Conservation (phyloP, 2,113 vertebrate genomes). For the Corvus cornix region DNA sequence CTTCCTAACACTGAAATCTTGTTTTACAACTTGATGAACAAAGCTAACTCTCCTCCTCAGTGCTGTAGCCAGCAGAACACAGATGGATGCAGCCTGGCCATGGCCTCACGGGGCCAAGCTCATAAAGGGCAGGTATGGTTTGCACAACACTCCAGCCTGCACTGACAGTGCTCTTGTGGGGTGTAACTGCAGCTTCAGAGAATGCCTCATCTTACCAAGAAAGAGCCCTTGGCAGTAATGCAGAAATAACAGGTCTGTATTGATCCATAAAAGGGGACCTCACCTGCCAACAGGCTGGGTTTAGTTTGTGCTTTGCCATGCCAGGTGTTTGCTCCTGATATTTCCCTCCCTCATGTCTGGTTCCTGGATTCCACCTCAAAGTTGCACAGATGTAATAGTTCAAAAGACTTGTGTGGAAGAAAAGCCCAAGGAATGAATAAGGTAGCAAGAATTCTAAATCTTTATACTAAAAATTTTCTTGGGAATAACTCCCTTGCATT, state of each 20-base stretch:
- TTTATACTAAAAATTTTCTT: background rate
- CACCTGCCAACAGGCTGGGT: background rate
- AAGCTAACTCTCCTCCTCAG: background rate
- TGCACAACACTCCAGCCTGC: background rate
- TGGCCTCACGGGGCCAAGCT: background rate
- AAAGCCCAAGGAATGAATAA: background rate
- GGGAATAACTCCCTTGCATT: background rate
- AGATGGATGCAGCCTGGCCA: background rate
- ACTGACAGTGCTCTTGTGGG: background rate
- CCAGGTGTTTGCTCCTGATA: background rate
- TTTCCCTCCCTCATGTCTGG: accelerated
- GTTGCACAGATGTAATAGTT: background rate
- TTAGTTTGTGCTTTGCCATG: background rate
- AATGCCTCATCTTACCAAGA: background rate
- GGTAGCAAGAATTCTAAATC: background rate
- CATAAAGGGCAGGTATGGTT: background rate
- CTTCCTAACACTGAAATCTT: background rate
- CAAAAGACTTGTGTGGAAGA: background rate
- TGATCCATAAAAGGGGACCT: background rate
- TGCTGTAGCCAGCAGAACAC: background rate
- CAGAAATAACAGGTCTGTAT: background rate
- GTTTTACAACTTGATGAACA: background rate
- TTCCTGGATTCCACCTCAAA: background rate
- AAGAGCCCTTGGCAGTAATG: background rate
- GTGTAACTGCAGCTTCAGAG: background rate